Evolutionary conservation across 2,113 vertebrate species (phyloP).

Genomic region (Cyprinus carpio): DNA sequence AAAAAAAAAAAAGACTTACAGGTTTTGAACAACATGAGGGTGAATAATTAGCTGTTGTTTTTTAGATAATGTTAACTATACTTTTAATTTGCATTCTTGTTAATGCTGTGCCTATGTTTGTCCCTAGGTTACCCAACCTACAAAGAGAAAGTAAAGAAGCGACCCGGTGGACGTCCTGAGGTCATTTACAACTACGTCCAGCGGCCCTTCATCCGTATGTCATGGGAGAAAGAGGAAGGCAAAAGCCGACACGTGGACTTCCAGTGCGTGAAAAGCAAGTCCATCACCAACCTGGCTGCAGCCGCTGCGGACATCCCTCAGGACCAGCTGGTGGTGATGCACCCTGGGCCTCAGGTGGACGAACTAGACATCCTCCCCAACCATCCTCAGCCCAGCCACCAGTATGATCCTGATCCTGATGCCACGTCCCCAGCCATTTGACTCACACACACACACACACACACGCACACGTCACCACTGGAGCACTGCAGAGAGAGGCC

Average conservation of each 20-base stretch:
- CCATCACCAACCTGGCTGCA: conserved; percentile 92
- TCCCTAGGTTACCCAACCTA: conserved; percentile 91
- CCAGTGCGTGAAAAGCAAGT: conserved; percentile 98
- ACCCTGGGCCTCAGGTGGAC: conserved; percentile 89
- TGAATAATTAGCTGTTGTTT: too few relatives aligned
- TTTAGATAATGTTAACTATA: too few relatives aligned
- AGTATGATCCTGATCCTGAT: conserved; percentile 81
- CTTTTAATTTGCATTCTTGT: background rate
- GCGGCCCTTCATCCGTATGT: conserved; percentile 96
- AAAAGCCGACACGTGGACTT: conserved; percentile 98
- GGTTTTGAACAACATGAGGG: too few relatives aligned
- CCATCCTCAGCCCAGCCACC: conserved; percentile 68
- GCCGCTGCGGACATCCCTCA: conserved; percentile 94
- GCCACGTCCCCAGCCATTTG: conserved; percentile 83
- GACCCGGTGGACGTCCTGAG: conserved; percentile 91
- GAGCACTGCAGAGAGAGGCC: conserved; percentile 43
- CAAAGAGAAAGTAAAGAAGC: conserved; percentile 97
- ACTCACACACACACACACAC: conserved; percentile 12
- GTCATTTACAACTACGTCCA: conserved; percentile 99
- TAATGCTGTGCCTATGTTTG: background rate
- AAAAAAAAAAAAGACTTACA: too few relatives aligned
- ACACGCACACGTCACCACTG: background rate
- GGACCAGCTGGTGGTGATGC: conserved; percentile 94
- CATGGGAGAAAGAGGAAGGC: conserved; percentile 98
- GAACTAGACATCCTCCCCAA: conserved; percentile 90